These are phyloP conservation scores for Ligdia adustata DNA, from an alignment of 2,888 invertebrate genomes.

Conservation along the genomic window DNA sequence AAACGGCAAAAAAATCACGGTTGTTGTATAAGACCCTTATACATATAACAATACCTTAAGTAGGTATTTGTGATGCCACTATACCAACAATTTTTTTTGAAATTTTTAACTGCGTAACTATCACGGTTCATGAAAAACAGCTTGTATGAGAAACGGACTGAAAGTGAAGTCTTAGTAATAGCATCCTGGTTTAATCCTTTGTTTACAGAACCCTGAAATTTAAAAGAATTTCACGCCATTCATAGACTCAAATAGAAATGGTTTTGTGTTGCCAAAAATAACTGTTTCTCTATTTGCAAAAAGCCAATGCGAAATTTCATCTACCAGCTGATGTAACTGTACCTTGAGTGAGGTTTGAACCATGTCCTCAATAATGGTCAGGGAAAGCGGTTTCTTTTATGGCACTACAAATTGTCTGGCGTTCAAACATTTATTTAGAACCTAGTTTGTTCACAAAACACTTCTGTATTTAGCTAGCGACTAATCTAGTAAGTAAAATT, in stretches of 20 bases:
- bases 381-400: constrained; percentile 55
- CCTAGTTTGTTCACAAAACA: constrained; percentile 1
- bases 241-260: constrained; percentile 37
- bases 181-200: too few relatives aligned
- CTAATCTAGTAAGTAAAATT: neutral
- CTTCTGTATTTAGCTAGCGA: constrained; percentile 5
- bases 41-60: too few relatives aligned
- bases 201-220: too few relatives aligned
- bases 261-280: constrained; percentile 52
- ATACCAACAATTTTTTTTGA: too few relatives aligned
- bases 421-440: constrained; percentile 28
- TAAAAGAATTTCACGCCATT: constrained; percentile 16
- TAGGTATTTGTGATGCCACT: too few relatives aligned
- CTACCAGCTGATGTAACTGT: constrained; percentile 55
- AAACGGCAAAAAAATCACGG: too few relatives aligned
- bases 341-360: constrained; percentile 39
- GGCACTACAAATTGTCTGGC: constrained; percentile 30
- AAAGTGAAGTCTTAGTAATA: too few relatives aligned
- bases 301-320: constrained; percentile 52
- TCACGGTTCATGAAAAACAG: too few relatives aligned
- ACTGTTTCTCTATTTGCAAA: constrained; percentile 57
- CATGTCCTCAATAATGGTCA: constrained; percentile 53
- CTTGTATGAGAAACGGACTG: too few relatives aligned
- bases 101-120: too few relatives aligned
- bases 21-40: too few relatives aligned